Percentiles rank a stretch among this genome's conserved stretches.
These are phyloP conservation scores for Actias luna DNA, from an alignment of 2,888 invertebrate species.

Conservation along the genomic window DNA sequence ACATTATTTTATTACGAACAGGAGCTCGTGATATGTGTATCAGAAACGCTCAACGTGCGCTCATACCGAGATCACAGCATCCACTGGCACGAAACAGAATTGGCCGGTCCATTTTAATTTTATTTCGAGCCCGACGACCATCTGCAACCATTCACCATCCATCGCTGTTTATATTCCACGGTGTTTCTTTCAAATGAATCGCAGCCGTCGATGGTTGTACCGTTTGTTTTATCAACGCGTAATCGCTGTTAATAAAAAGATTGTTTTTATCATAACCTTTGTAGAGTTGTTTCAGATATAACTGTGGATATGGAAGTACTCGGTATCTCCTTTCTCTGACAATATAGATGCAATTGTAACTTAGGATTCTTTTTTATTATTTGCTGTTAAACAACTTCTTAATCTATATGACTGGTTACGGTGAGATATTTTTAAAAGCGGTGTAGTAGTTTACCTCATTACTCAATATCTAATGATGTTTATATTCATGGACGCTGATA, in stretches of 20 bases:
- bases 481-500: neutral
- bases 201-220: neutral
- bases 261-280: constrained; percentile 15
- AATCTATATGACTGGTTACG: neutral
- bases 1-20: neutral
- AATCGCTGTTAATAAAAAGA: constrained; percentile 10
- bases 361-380: neutral
- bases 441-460: neutral
- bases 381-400: constrained; percentile 6
- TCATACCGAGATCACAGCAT: constrained; percentile 44
- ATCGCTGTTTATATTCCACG: neutral
- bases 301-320: constrained; percentile 8
- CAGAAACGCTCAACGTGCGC: constrained; percentile 35
- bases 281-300: constrained; percentile 15
- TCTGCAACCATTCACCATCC: constrained; percentile 8
- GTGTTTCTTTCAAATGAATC: neutral
- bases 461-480: neutral
- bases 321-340: constrained; percentile 5
- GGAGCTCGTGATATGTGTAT: neutral
- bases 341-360: constrained; percentile 10
- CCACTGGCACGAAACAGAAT: constrained; percentile 45
- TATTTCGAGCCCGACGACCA: constrained; percentile 28
- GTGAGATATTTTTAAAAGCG: constrained; percentile 2
- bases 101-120: constrained; percentile 18
- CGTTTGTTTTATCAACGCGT: neutral